A percentile compares a stretch with the other conserved stretches of the same genome.
Conservation (phyloP, 2,888 invertebrate genomes). For the Morpho deidamia region DNA sequence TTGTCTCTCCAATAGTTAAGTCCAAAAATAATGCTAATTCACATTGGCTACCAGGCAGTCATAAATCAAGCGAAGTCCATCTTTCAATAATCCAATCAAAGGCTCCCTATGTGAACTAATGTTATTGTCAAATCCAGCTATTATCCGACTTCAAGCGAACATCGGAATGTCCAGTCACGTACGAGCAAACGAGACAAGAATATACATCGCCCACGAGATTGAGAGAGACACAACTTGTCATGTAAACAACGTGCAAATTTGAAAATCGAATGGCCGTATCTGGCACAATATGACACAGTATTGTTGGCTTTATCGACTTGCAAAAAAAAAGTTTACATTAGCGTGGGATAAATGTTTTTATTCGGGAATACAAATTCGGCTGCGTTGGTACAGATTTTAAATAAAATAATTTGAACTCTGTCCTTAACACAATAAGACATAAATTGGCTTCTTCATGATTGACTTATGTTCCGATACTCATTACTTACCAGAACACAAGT, state of each 20-base stretch:
- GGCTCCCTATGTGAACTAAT: conserved; percentile 61
- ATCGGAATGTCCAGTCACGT: conserved; percentile 70
- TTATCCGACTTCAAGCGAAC: conserved; percentile 55
- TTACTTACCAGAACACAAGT: conserved; percentile 46
- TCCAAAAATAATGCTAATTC: neutral
- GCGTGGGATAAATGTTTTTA: conserved; percentile 5
- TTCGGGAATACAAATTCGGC: conserved; percentile 15
- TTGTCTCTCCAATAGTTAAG: too few species aligned
- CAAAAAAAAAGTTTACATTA: conserved; percentile 9
- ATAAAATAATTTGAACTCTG: conserved; percentile 20
- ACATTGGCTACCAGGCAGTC: conserved; percentile 20
- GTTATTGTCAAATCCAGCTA: conserved; percentile 70
- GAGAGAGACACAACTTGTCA: conserved; percentile 32
- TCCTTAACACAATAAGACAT: conserved; percentile 9
- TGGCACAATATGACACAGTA: conserved; percentile 7
- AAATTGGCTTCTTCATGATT: conserved; percentile 6
- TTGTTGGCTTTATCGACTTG: conserved; percentile 13
- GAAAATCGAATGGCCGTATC: conserved; percentile 15
- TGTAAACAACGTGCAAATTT: conserved; percentile 18
- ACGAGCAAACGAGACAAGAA: conserved; percentile 34
- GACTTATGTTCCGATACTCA: conserved; percentile 35
- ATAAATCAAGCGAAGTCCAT: conserved; percentile 61
- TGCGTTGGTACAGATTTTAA: conserved; percentile 1
- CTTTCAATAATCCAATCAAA: conserved; percentile 73
- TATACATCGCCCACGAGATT: conserved; percentile 25